These are phyloP conservation scores for Calameuta idolon DNA, from an alignment of 2,888 invertebrate species.

Conservation along the genomic window DNA sequence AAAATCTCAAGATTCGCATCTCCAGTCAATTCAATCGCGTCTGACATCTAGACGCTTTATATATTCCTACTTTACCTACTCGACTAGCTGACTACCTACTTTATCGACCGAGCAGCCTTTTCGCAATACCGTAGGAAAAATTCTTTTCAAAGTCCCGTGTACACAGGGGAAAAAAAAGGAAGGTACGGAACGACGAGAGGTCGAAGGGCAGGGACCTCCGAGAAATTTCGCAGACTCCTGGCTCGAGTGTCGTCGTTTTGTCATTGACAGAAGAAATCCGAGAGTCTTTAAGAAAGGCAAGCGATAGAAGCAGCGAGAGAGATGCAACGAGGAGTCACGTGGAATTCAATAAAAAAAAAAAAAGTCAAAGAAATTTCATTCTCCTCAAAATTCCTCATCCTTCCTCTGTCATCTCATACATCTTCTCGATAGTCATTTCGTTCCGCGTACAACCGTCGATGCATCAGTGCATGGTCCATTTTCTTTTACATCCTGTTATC, in stretches of 20 bases:
- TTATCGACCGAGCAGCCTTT: not conserved
- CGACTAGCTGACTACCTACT: not conserved
- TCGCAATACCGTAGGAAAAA: not conserved
- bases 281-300: not conserved
- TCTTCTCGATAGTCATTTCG: not conserved
- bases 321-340: not conserved
- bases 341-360: too few relatives aligned
- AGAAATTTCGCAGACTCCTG: not conserved
- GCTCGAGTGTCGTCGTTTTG: not conserved
- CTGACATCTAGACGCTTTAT: not conserved
- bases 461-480: too few relatives aligned
- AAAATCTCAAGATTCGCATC: not conserved
- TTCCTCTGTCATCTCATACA: not conserved
- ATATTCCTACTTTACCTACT: not conserved
- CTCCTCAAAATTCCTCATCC: not conserved
- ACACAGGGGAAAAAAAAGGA: not conserved
- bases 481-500: too few relatives aligned
- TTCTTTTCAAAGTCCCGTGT: not conserved
- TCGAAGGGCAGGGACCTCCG: not conserved
- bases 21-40: not conserved
- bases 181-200: not conserved
- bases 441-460: not conserved
- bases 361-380: not conserved
- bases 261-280: not conserved
- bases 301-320: not conserved